These are phyloP conservation scores for Lasioglossum figueresi DNA, from an alignment of 2,888 invertebrate species.

Conservation along the genomic window DNA sequence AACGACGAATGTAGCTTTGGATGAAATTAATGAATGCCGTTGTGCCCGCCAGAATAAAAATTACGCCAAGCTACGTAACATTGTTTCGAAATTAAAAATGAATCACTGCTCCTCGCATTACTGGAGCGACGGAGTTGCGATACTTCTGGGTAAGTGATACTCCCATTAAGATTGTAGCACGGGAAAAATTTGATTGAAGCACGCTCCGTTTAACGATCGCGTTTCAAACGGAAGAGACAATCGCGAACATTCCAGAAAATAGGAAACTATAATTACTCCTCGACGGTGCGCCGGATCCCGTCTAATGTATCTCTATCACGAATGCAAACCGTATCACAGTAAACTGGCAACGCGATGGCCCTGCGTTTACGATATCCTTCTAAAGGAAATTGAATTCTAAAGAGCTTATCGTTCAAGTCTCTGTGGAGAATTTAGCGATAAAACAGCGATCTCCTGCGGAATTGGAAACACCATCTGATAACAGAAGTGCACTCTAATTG, in stretches of 20 bases:
- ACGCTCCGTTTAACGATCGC: not conserved
- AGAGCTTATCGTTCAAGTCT: slow-evolving; percentile 32
- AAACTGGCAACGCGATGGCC: slow-evolving; percentile 17
- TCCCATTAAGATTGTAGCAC: not conserved
- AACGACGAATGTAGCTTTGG: not conserved
- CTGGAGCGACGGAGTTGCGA: not conserved
- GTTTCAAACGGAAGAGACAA: not conserved
- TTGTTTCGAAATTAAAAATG: not conserved
- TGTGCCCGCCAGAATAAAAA: not conserved
- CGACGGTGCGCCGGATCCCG: not conserved
- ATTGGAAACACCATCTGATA: not conserved
- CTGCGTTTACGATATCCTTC: slow-evolving; percentile 29
- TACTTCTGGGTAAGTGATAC: not conserved
- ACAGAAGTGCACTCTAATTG: not conserved
- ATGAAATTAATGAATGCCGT: not conserved
- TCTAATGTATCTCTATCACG: slow-evolving; percentile 17
- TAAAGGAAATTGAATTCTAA: slow-evolving; percentile 40
- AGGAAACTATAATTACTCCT: slow-evolving; percentile 33
- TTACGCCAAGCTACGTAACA: not conserved
- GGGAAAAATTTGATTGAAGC: not conserved
- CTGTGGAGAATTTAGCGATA: not conserved
- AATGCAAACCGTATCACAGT: slow-evolving; percentile 29
- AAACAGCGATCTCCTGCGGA: not conserved
- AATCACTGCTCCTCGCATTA: not conserved
- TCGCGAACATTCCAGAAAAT: slow-evolving; percentile 1